phyloP scores from a whole-genome alignment of 2,797 vertebrate species.

The Rhyacichthys aspro region DNA sequence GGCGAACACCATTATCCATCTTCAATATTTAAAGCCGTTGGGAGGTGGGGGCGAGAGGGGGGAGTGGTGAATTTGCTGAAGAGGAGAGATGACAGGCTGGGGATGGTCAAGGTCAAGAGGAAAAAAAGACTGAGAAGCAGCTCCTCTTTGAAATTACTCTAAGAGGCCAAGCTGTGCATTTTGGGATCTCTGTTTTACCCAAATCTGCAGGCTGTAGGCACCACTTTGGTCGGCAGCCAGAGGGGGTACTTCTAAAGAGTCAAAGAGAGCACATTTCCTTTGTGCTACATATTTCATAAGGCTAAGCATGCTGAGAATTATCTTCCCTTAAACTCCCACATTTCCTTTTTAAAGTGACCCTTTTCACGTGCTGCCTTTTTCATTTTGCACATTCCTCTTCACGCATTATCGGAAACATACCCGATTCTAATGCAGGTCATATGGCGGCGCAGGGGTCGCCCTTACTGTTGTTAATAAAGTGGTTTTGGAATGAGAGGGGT shows the following conservation, averaged over 20 bases:
- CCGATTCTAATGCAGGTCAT: conserved; percentile 61
- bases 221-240: conserved; percentile 28
- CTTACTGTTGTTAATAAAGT: conserved; percentile 38
- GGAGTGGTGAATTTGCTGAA: conserved; percentile 11
- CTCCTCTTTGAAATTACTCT: conserved; percentile 9
- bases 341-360: conserved; percentile 60
- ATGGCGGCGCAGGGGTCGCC: conserved; percentile 35
- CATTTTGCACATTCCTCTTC: conserved; percentile 71
- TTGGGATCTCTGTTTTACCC: conserved; percentile 14
- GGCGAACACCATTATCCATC: conserved; percentile 70
- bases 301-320: conserved; percentile 71
- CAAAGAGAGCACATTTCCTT: conserved; percentile 70
- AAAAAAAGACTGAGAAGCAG: conserved; percentile 22
- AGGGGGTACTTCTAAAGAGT: conserved; percentile 44
- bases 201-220: conserved; percentile 18
- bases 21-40: conserved; percentile 76
- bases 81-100: conserved; percentile 44
- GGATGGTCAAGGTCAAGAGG: conserved; percentile 49
- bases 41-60: conserved; percentile 17
- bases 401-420: conserved; percentile 70
- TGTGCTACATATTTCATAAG: conserved; percentile 77
- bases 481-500: conserved; percentile 23
- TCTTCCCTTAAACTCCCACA: conserved; percentile 58
- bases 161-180: conserved; percentile 15
- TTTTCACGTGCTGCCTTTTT: conserved; percentile 47